These are phyloP conservation scores for Pristionchus fissidentatus DNA, from an alignment of 2,888 invertebrate species.

Conservation along the genomic window DNA sequence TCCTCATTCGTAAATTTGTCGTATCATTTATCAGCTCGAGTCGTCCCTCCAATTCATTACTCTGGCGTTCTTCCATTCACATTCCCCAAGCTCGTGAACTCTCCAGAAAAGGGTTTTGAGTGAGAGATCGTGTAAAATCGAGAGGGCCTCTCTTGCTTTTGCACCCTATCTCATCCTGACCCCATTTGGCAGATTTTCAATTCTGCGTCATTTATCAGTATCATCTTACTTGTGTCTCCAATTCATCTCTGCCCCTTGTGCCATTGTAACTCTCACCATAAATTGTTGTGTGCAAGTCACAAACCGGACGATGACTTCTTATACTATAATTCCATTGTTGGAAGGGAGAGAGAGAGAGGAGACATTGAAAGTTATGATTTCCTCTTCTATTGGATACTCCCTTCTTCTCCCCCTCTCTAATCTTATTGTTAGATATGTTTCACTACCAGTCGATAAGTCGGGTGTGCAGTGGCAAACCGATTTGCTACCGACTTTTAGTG, in stretches of 20 bases:
- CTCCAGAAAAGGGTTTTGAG: too few species aligned
- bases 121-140: not conserved
- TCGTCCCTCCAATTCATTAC: too few species aligned
- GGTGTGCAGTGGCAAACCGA: too few species aligned
- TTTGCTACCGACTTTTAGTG: too few species aligned
- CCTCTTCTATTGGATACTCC: too few species aligned
- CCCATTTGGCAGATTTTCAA: too few species aligned
- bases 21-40: too few species aligned
- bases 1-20: too few species aligned
- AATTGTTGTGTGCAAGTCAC: not conserved
- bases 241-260: not conserved
- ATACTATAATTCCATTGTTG: conserved; percentile 34
- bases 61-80: too few species aligned
- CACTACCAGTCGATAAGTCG: not conserved
- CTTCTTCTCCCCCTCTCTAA: not conserved
- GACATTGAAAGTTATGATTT: conserved; percentile 36
- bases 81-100: too few species aligned
- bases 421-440: not conserved
- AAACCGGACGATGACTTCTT: conserved; percentile 10
- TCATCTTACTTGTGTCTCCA: conserved; percentile 20
- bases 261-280: conserved; percentile 12
- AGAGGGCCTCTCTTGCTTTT: too few species aligned
- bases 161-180: too few species aligned
- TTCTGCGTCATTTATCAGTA: conserved; percentile 25
- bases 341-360: conserved; percentile 5